Base-by-base conservation (phyloP, 1,140 invertebrate species). In the Lepidurus packardi region DNA sequence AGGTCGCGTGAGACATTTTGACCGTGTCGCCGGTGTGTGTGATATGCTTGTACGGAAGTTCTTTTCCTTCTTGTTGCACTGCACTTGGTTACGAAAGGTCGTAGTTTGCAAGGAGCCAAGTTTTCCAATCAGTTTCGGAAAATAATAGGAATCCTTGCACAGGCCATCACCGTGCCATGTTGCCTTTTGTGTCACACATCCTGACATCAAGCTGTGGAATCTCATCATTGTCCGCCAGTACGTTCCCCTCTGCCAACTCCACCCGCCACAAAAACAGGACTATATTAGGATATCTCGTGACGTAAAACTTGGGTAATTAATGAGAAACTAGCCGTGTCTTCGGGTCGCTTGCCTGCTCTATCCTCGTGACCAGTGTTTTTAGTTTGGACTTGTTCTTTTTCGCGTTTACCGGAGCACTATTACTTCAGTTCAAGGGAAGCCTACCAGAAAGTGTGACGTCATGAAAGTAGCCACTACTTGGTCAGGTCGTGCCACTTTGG, bases 231-330 rank as follows among this genome's bases (percentile, higher is more conserved):
- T n/a, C n/a, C 53, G 21, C 53, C 53, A n/a, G 16, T 0, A n/a
- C 13, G 53, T 65, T 1, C 21, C 13, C 21, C 21, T 16, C 53
- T n/a, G 21, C 53, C 21, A 65, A 7, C 53, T 65, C 16, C 9
- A n/a, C 53, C 53, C 53, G 16, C 21, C 21, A 9, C 53, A 21
- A 65, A 65, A 65, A 13, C 13, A 16, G 6, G 8, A 65, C 7
- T 65, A 65, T n/a, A 65, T 65, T 65, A 65, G 53, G 53, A 21
- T 65, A 16, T 65, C 53, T 65, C 53, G 53, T 65, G 53, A 65
- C 53, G 53, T 65, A 11, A 65, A 65, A 65, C 21, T 13, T 65
- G 53, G 53, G 13, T 65, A 65, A 65, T 65, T 65, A 65, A 65
- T 65, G 53, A 65, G 53, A 65, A 65, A 65, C 45, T n/a, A n/a